Evolutionary conservation across 1,140 invertebrate genomes (phyloP).

Genomic region (Heliconius nattereri): DNA sequence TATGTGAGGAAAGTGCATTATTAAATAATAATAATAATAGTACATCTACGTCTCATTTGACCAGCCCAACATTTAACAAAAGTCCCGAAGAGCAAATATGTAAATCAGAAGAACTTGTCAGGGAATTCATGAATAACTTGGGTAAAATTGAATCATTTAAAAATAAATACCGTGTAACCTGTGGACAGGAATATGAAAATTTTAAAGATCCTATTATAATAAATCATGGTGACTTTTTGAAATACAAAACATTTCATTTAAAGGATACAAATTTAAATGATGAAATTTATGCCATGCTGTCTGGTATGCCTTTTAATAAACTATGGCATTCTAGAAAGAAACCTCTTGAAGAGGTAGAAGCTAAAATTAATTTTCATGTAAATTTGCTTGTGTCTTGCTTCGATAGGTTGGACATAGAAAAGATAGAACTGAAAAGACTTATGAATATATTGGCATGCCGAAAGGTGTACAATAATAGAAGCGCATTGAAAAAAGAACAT

Average conservation of each 20-base stretch:
- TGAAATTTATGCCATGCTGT: constrained; percentile 54
- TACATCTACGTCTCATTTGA: neutral
- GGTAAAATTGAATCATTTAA: constrained; percentile 53
- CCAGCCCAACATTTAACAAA: constrained; percentile 22
- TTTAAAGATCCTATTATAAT: constrained; percentile 64
- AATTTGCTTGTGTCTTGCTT: constrained; percentile 68
- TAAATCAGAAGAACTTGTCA: constrained; percentile 59
- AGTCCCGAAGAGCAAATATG: constrained; percentile 38
- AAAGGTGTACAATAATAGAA: constrained; percentile 71
- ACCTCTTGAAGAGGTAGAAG: constrained; percentile 52
- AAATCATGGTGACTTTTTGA: constrained; percentile 61
- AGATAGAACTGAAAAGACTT: constrained; percentile 59
- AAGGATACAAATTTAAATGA: constrained; percentile 64
- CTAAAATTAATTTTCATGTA: constrained; percentile 68
- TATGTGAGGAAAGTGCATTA: constrained; percentile 50
- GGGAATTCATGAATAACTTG: constrained; percentile 58
- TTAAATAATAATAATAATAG: constrained; percentile 37
- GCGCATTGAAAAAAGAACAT: constrained; percentile 60
- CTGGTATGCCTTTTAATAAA: constrained; percentile 61
- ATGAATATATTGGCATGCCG: constrained; percentile 68
- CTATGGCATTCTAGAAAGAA: constrained; percentile 55
- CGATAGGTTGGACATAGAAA: constrained; percentile 66
- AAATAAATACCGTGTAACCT: constrained; percentile 62
- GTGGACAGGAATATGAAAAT: constrained; percentile 65
- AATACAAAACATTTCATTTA: constrained; percentile 67